Evolutionary conservation across 2,888 invertebrate species (phyloP), one percentile per base, ranked within the genome.

Genomic region (Aproaerema taeniolella): DNA sequence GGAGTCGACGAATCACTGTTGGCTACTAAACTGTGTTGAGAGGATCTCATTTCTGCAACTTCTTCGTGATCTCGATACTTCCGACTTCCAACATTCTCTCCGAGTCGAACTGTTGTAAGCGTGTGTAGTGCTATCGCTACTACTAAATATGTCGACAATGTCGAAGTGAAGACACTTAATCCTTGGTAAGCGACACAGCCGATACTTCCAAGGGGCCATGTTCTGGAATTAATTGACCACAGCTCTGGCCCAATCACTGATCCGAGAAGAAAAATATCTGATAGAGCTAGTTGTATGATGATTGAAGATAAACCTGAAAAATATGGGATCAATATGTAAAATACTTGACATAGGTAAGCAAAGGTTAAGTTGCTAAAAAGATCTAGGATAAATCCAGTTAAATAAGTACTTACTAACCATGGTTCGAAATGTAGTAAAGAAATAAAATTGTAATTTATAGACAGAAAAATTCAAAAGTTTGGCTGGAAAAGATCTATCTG

Each of bases 91-190:
- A 72, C 58, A 45, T 78, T 80, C 52, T 83, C 74, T 58, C 88
- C 82, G 16, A 89, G 60, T 51, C 88, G 89, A 46, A 85, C 76
- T 6, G 87, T 82, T 1, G 90, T 88, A 31, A 90, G 74, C 11
- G 88, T 75, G 53, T 90, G 91, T 40, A 90, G 77, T 41, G 89
- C 89, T 39, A 89, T 65, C 11, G 88, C 88, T 37, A 86, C 74
- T 20, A 89, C 71, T 43, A 90, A 73, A 62, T 90, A 91, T 9
- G 88, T 63, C 2, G 85, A 79, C n/a, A 88, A 81, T 2, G 89
- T 88, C 34, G 89, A 87, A 1, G 85, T 70, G 33, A 91, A 77
- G 25, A 89, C 83, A 61, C 86, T 89, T 11, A 86, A 57, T 25
- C 90, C 90, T 47, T 88, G 69, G 61, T 88, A 89, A 1, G 87